Conservation (phyloP, 92 coral and sea anemone species). For the Palythoa caribaeorum region DNA sequence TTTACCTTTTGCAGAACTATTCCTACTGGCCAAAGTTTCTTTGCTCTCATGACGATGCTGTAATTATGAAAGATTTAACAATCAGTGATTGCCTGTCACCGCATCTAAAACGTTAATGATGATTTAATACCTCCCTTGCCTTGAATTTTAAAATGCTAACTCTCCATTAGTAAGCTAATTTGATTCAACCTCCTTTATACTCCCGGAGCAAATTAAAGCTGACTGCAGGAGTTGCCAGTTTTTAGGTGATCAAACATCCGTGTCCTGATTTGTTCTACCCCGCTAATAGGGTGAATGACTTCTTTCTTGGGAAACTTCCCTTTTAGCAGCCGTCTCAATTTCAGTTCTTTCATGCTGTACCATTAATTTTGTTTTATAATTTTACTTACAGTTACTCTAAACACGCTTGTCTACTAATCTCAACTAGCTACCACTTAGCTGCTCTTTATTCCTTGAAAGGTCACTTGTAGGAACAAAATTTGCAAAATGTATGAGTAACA, state of each 20-base stretch:
- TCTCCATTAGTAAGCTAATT: not conserved
- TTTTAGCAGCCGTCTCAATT: too few species aligned
- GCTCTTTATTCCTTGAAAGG: not conserved
- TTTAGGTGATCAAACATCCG: not conserved
- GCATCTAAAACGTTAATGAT: not conserved
- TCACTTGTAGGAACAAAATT: not conserved
- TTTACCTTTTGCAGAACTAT: conserved; percentile 2
- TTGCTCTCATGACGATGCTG: not conserved
- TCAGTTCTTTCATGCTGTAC: too few species aligned
- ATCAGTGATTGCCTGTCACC: not conserved
- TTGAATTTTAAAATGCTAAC: conserved; percentile 3
- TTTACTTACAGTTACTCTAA: not conserved
- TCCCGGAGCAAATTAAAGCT: not conserved
- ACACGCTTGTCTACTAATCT: not conserved
- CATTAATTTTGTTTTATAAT: too few species aligned
- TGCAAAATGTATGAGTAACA: not conserved
- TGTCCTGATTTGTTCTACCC: not conserved
- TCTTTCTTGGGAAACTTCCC: not conserved
- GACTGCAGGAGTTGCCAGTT: conserved; percentile 11
- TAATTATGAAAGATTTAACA: conserved; percentile 4
- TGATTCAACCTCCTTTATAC: conserved; percentile 8
- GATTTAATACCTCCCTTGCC: conserved; percentile 9
- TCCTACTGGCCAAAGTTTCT: conserved; percentile 6
- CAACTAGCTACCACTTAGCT: not conserved
- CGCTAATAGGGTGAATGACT: not conserved